phyloP scores from a whole-genome alignment of 2,888 invertebrate species.

The Metopia argyrocephala region DNA sequence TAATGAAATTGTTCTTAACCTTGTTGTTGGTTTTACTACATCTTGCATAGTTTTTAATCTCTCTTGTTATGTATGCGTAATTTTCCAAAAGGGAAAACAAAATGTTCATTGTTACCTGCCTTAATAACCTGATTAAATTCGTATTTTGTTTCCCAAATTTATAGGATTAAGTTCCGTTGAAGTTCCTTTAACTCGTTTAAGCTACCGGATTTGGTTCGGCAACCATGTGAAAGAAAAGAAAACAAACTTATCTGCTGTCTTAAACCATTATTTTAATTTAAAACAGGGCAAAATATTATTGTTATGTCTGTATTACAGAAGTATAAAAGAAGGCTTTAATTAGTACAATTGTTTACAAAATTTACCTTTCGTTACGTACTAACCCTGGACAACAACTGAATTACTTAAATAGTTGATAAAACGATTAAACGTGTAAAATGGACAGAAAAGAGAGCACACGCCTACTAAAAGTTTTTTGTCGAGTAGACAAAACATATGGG shows the following conservation, averaged over 20 bases:
- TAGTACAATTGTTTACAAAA: conserved; percentile 76
- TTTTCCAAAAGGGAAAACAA: conserved; percentile 58
- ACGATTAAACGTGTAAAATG: conserved; percentile 1
- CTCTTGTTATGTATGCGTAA: conserved; percentile 61
- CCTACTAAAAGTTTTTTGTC: conserved; percentile 47
- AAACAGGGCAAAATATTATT: conserved; percentile 1
- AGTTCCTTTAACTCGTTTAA: conserved; percentile 76
- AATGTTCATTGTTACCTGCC: conserved; percentile 65
- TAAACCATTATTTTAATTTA: not conserved
- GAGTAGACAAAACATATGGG: conserved; percentile 51
- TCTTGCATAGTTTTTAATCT: conserved; percentile 35
- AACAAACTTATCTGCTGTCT: not conserved
- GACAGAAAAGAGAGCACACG: conserved; percentile 51
- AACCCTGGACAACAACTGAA: conserved; percentile 16
- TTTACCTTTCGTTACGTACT: conserved; percentile 72
- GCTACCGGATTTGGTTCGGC: conserved; percentile 73
- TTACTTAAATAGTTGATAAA: conserved; percentile 43
- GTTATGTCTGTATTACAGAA: conserved; percentile 68
- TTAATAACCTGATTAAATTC: conserved; percentile 74
- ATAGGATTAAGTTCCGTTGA: conserved; percentile 73
- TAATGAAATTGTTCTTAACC: conserved; percentile 67
- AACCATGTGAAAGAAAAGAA: not conserved
- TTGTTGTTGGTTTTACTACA: conserved; percentile 23
- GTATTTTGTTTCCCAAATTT: conserved; percentile 73
- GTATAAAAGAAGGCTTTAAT: conserved; percentile 74